Evolutionary conservation across 2,113 vertebrate species (phyloP), one percentile per base, ranked within the genome.

Genomic region (Eulemur macaco): DNA sequence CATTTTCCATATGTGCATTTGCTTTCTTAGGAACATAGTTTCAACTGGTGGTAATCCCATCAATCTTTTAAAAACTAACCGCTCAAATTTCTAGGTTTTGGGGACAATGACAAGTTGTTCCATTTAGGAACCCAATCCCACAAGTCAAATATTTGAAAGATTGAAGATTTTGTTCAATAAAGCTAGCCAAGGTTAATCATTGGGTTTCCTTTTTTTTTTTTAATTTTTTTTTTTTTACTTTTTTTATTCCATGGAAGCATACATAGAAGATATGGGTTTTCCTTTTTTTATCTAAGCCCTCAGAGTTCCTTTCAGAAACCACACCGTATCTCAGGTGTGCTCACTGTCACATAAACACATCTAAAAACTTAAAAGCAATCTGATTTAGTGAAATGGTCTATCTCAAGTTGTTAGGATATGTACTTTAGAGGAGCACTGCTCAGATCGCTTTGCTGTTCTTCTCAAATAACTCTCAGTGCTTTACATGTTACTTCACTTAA

Each of bases 11-110:
- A 54, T 99, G 99, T 31, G 99, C 99, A 98, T 99, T 99, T 37
- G 99, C 99, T 97, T 99, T 99, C 96, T 99, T 99, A 94, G 99
- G 99, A 98, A 99, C 99, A 97, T 99, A 99, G 81, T 99, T 99
- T 99, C 95, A 99, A 98, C 96, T 99, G 99, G 99, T 97, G 21
- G 18, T 74, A 85, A 92, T 81, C 37, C 31, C n/a, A 91, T 11
- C 29, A 37, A 83, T 71, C 37, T 77, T 76, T 93, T 73, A 82
- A 93, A 87, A 96, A 56, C 83, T 78, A 88, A 73, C 37, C 39
- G 69, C 29, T 60, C 64, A 63, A n/a, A 52, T 81, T 71, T 34
- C 52, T 92, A 15, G 20, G 21, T 80, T 85, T 68, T 21, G 1
- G 37, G 5, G 25, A 85, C 21, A 69, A 92, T 45, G 23, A 86